Evolutionary conservation across 2,797 vertebrate species (phyloP).

Genomic region (Lacerta bilineata): DNA sequence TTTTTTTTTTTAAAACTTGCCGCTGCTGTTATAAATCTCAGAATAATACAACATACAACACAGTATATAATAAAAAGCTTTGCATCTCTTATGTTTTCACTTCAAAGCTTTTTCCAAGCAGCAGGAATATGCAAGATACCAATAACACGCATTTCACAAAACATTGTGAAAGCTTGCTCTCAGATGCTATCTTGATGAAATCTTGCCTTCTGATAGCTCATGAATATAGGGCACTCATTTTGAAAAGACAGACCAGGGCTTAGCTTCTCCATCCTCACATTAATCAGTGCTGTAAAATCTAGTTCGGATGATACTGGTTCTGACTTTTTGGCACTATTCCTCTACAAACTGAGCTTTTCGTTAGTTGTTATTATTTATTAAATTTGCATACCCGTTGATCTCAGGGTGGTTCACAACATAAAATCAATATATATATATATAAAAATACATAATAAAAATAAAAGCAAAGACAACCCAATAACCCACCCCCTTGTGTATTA

Average conservation of each 20-base stretch:
- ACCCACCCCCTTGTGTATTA: too few species aligned
- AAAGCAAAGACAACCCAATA: too few species aligned
- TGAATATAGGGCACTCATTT: not conserved
- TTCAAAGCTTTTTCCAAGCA: not conserved
- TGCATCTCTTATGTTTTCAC: slow-evolving; percentile 1
- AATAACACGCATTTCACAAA: not conserved
- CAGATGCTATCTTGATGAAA: slow-evolving; percentile 1
- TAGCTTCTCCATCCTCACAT: not conserved
- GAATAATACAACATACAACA: not conserved
- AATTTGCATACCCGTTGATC: too few species aligned
- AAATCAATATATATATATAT: too few species aligned
- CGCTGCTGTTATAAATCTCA: slow-evolving; percentile 15
- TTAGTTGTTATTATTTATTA: not conserved
- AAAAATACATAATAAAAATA: too few species aligned
- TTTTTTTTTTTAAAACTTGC: slow-evolving; percentile 24
- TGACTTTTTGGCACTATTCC: not conserved
- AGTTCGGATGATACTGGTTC: not conserved
- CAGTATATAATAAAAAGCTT: slow-evolving; percentile 6
- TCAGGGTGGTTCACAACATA: too few species aligned
- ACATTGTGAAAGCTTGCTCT: not conserved
- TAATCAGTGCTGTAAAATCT: not conserved
- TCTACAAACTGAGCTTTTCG: not conserved
- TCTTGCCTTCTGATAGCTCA: slow-evolving; percentile 16
- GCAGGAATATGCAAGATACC: not conserved
- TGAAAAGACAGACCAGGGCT: not conserved